Evolutionary conservation across 2,113 vertebrate genomes (phyloP).

Genomic region (Oncorhynchus tshawytscha): DNA sequence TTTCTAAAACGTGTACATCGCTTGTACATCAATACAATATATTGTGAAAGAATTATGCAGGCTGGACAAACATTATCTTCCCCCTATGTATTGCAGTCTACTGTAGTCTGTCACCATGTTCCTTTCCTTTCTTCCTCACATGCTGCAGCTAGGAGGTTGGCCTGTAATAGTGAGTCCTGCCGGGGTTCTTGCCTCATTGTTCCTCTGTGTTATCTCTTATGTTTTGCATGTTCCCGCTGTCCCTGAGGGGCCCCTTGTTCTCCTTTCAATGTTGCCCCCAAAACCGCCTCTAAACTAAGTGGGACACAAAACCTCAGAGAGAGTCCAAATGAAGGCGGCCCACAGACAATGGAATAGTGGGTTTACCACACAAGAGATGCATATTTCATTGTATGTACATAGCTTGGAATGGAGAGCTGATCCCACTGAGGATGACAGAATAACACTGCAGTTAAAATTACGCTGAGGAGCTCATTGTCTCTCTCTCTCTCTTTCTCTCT

Average conservation of each 20-base stretch:
- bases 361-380: constrained; percentile 31
- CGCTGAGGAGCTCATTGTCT: constrained; percentile 2
- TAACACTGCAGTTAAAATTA: constrained; percentile 3
- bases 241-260: constrained; percentile 37
- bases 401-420: constrained; percentile 5
- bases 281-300: constrained; percentile 50
- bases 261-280: constrained; percentile 47
- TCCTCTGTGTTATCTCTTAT: constrained; percentile 47
- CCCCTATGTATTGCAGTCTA: constrained; percentile 8
- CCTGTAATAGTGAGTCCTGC: constrained; percentile 33
- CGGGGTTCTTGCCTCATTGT: constrained; percentile 55
- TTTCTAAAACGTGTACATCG: constrained; percentile 32
- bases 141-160: constrained; percentile 39
- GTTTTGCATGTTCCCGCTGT: constrained; percentile 36
- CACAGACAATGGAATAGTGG: constrained; percentile 44
- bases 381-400: constrained; percentile 43
- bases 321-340: constrained; percentile 29
- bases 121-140: background rate
- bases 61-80: constrained; percentile 46
- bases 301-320: constrained; percentile 43
- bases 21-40: constrained; percentile 30
- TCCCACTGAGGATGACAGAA: constrained; percentile 1
- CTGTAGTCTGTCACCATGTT: background rate
- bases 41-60: constrained; percentile 22
- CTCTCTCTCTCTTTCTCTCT: constrained; percentile 3